A percentile compares a stretch with the other conserved stretches of the same genome.
Conservation (phyloP, 2,113 vertebrate genomes). For the Semnornis frantzii region DNA sequence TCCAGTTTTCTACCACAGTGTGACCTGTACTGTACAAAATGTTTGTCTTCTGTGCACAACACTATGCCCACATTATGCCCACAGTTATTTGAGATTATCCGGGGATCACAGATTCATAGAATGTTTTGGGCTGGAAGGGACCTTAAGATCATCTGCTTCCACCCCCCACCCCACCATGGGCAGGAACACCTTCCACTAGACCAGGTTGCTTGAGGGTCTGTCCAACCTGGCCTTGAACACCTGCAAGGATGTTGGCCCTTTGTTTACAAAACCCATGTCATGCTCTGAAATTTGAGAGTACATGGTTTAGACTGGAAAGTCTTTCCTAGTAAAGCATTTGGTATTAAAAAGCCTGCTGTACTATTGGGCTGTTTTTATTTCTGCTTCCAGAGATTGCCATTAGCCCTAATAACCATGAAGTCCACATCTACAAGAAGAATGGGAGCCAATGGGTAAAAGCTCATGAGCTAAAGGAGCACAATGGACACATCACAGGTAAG, state of each 20-base stretch:
- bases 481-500: conserved; percentile 96
- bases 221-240: too few relatives aligned
- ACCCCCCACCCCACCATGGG: too few relatives aligned
- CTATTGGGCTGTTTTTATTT: not conserved
- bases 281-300: not conserved
- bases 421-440: conserved; percentile 98
- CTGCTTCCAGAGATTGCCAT: conserved; percentile 90
- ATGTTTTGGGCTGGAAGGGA: too few relatives aligned
- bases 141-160: too few relatives aligned
- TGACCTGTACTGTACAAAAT: not conserved
- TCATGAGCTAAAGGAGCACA: conserved; percentile 98
- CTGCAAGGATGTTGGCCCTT: not conserved
- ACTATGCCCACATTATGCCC: not conserved
- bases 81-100: not conserved
- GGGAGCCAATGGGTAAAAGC: conserved; percentile 96
- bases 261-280: not conserved
- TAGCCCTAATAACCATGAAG: conserved; percentile 98
- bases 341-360: not conserved
- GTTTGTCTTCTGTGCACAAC: not conserved
- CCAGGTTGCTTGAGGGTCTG: too few relatives aligned
- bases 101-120: not conserved
- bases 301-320: not conserved
- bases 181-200: too few relatives aligned
- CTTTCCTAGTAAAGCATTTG: not conserved
- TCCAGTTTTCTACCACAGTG: not conserved